Evolutionary conservation across 1,140 invertebrate genomes (phyloP).

Genomic region (Orius insidiosus): DNA sequence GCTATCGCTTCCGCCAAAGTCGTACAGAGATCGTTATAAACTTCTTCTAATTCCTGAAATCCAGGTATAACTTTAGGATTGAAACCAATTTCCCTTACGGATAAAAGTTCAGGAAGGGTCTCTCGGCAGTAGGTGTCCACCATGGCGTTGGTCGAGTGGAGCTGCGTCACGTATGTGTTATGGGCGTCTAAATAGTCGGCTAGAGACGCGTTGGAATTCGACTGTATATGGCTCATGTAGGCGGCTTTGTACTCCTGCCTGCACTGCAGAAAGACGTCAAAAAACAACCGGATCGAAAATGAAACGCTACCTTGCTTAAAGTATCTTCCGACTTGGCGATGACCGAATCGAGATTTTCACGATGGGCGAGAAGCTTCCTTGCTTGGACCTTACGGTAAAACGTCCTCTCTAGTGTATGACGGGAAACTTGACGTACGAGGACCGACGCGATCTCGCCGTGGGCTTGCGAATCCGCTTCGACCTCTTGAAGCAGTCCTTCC

Average conservation of each 20-base stretch:
- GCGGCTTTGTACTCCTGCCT: conserved; percentile 72
- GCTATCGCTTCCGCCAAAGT: conserved; percentile 63
- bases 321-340: conserved; percentile 79
- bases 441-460: conserved; percentile 75
- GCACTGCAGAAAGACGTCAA: conserved; percentile 45
- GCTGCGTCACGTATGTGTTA: conserved; percentile 82
- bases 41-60: conserved; percentile 66
- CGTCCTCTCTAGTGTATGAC: conserved; percentile 71
- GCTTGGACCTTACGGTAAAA: conserved; percentile 87
- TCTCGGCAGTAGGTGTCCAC: conserved; percentile 49
- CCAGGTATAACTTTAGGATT: neutral
- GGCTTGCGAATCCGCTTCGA: conserved; percentile 80
- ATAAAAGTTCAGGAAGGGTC: conserved; percentile 57
- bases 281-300: no score
- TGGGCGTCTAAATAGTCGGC: conserved; percentile 76
- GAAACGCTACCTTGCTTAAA: conserved; percentile 50
- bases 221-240: conserved; percentile 44
- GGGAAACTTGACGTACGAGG: conserved; percentile 64
- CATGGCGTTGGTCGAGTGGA: conserved; percentile 83
- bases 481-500: conserved; percentile 81
- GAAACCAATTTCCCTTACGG: conserved; percentile 33
- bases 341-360: conserved; percentile 80
- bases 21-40: conserved; percentile 63
- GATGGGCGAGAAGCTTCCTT: conserved; percentile 76
- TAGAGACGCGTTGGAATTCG: conserved; percentile 42